Conservation (phyloP, 2,113 vertebrate species). For the Caretta caretta region DNA sequence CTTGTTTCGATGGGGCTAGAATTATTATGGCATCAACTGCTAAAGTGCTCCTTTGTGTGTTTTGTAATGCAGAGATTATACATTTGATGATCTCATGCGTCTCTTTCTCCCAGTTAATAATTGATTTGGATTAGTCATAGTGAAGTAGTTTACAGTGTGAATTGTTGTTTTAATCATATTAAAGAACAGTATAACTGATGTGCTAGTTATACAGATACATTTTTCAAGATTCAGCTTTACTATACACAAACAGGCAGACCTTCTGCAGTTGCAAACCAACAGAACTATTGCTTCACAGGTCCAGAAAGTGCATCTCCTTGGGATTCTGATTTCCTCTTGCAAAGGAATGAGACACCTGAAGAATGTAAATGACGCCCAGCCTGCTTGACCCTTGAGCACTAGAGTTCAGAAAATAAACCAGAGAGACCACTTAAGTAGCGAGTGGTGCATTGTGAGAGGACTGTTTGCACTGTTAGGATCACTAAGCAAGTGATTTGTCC, state of each 20-base stretch:
- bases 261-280: background rate
- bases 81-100: slow-evolving; percentile 21
- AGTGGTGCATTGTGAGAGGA: background rate
- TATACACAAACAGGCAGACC: background rate
- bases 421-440: background rate
- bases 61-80: slow-evolving; percentile 15
- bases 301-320: slow-evolving; percentile 19
- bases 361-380: background rate
- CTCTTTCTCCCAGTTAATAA: background rate
- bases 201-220: slow-evolving; percentile 4
- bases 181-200: slow-evolving; percentile 2
- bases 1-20: slow-evolving; percentile 21
- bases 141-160: background rate
- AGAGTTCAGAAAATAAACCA: background rate
- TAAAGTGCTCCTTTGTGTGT: slow-evolving; percentile 24
- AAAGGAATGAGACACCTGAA: slow-evolving; percentile 18
- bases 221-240: background rate
- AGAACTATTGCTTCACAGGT: background rate
- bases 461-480: background rate
- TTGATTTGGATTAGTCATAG: background rate
- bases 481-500: background rate
- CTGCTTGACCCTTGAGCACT: background rate
- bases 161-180: background rate
- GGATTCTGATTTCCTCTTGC: slow-evolving; percentile 27
- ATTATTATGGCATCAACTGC: background rate